Conservation (phyloP, 2,888 invertebrate species). For the Nipponacmea schrenckii region DNA sequence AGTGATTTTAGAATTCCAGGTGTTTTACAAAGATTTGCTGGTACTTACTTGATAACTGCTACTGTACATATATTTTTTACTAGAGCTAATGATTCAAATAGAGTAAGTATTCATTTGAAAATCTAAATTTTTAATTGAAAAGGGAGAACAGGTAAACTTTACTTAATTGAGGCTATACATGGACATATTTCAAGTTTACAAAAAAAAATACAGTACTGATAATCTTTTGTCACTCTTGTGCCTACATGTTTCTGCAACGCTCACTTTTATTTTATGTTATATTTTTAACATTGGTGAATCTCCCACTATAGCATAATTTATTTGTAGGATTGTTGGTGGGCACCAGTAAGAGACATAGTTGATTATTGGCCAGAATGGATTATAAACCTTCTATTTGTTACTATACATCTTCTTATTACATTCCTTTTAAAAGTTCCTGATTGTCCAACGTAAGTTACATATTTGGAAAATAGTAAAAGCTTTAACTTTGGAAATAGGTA, state of each 20-base stretch:
- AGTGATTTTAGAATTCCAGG: constrained; percentile 84
- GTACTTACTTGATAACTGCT: constrained; percentile 83
- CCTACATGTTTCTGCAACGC: too few species aligned
- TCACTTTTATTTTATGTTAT: too few species aligned
- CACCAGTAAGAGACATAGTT: constrained; percentile 62
- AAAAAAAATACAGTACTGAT: too few species aligned
- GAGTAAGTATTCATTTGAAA: constrained; percentile 33
- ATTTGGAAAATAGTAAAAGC: too few species aligned
- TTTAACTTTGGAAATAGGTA: too few species aligned
- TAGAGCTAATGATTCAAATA: constrained; percentile 43
- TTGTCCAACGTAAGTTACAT: constrained; percentile 79
- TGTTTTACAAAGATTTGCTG: constrained; percentile 88
- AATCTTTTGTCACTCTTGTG: too few species aligned
- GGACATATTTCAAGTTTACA: too few species aligned
- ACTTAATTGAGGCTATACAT: neutral
- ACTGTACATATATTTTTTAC: constrained; percentile 68
- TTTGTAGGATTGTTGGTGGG: constrained; percentile 50
- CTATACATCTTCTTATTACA: constrained; percentile 76
- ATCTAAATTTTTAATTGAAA: neutral
- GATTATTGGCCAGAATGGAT: constrained; percentile 77
- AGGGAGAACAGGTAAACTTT: neutral
- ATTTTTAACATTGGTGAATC: too few species aligned
- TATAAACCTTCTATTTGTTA: constrained; percentile 74
- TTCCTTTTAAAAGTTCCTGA: constrained; percentile 81
- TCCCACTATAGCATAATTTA: neutral